These are phyloP conservation scores for Atethmia centrago DNA, from an alignment of 2,888 invertebrate species.

Conservation along the genomic window DNA sequence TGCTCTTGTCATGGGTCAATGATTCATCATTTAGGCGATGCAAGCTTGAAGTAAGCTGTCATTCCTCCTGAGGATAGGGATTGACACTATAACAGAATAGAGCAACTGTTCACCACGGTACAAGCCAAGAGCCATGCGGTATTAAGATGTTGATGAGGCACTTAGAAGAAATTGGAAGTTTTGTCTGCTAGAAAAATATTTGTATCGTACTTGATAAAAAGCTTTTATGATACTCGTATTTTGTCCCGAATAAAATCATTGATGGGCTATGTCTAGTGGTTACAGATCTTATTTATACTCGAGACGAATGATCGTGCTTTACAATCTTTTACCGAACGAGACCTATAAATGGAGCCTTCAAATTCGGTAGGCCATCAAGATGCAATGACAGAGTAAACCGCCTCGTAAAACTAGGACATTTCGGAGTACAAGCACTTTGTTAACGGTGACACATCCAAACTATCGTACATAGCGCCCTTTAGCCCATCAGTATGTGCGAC, in stretches of 20 bases:
- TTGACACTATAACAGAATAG: too few species aligned
- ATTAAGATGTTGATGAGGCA: conserved; percentile 13
- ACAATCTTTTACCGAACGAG: conserved; percentile 1
- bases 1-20: too few species aligned
- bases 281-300: conserved; percentile 6
- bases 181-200: background rate
- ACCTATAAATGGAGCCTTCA: conserved; percentile 11
- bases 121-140: background rate
- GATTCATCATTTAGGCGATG: too few species aligned
- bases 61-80: too few species aligned
- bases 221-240: conserved; percentile 18
- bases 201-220: conserved; percentile 1
- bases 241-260: conserved; percentile 27
- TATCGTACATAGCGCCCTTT: conserved; percentile 65
- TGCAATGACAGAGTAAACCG: conserved; percentile 52
- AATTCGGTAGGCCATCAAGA: conserved; percentile 44
- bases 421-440: conserved; percentile 53
- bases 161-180: conserved; percentile 1
- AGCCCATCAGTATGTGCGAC: conserved; percentile 69
- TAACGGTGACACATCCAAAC: conserved; percentile 53
- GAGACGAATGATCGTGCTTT: background rate
- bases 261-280: conserved; percentile 1
- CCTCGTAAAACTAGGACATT: conserved; percentile 50
- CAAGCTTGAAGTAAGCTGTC: too few species aligned
- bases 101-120: too few species aligned